A percentile compares a stretch with the other conserved stretches of the same genome.
Evolutionary conservation across 2,113 vertebrate genomes (phyloP).

Genomic region (Verasper variegatus): DNA sequence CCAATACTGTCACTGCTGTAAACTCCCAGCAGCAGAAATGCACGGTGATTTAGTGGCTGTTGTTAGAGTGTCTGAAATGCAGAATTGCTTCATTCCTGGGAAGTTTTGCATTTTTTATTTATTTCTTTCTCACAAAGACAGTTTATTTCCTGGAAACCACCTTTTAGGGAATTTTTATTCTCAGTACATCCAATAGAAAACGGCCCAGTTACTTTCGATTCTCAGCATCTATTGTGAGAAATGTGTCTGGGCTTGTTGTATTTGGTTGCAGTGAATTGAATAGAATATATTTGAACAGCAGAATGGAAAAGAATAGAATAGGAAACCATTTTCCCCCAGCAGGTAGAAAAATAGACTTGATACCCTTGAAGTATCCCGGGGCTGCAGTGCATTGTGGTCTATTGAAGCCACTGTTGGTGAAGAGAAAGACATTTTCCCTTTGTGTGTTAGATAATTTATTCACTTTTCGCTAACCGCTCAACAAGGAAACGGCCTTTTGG

Average conservation of each 20-base stretch:
- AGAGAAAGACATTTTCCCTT: too few species aligned
- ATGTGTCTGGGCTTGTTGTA: neutral
- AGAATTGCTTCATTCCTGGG: constrained; percentile 46
- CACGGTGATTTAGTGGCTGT: constrained; percentile 62
- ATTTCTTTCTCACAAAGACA: constrained; percentile 44
- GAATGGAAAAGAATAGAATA: neutral
- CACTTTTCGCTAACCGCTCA: too few species aligned
- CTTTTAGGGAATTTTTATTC: constrained; percentile 9
- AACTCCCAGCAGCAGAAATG: constrained; percentile 56
- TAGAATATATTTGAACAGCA: neutral
- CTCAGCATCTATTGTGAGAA: neutral
- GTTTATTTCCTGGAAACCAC: constrained; percentile 9
- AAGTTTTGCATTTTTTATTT: constrained; percentile 38
- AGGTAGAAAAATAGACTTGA: neutral
- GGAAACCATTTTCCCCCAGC: neutral
- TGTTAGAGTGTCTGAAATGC: constrained; percentile 59
- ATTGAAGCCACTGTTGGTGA: neutral
- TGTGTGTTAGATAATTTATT: too few species aligned
- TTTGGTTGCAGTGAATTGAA: neutral
- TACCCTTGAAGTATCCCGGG: neutral
- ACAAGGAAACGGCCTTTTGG: too few species aligned
- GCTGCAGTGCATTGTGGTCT: neutral
- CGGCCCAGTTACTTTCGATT: neutral
- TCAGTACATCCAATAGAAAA: neutral
- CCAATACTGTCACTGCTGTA: constrained; percentile 54